Base-by-base conservation (phyloP, 2,113 vertebrate genomes). In the Pomatorhinus ruficollis region DNA sequence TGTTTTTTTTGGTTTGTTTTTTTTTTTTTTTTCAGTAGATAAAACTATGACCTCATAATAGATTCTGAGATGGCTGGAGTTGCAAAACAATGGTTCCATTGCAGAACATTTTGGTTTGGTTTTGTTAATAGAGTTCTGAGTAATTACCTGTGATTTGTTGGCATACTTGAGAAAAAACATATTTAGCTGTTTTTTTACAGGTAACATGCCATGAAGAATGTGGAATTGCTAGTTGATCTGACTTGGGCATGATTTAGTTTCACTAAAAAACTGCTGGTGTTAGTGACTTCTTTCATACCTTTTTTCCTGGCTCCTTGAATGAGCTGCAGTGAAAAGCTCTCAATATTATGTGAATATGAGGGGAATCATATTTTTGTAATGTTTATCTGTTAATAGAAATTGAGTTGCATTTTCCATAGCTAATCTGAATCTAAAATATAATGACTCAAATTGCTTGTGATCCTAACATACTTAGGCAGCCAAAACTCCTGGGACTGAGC, bases 61-160 rank as follows among this genome's bases (percentile, higher is more conserved):
- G 83, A 71, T 74, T 78, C 20, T 22, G 65, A 85, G 65, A 76
- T 70, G 70, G n/a, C 57, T 33, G 25, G 49, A 83, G 50, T 52
- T 75, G 39, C 64, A 81, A 56, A 54, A n/a, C 31, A 50, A 10
- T 30, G 8, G 9, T 86, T 63, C 50, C 49, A 75, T 30, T 54
- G 66, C 44, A 71, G 50, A 65, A 70, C 5, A 2, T 17, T 24
- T 57, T 40, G 40, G 21, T 78, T 52, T 42, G 21, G 30, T 76
- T 37, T 72, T 30, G 30, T 15, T 2, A 25, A 42, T 28, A 35
- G 10, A 65, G 1, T 71, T 85, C 33, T 95, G 92, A 95, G 77
- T 90, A 96, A 95, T 91, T 80, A 69, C 27, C 79, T 75, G 27
- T 85, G 71, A 93, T 87, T 96, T 96, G 93, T 93, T 94, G 65